Percentiles rank a stretch among this genome's conserved stretches.
Conservation (phyloP, 2,113 vertebrate genomes). For the Acrocephalus arundinaceus region DNA sequence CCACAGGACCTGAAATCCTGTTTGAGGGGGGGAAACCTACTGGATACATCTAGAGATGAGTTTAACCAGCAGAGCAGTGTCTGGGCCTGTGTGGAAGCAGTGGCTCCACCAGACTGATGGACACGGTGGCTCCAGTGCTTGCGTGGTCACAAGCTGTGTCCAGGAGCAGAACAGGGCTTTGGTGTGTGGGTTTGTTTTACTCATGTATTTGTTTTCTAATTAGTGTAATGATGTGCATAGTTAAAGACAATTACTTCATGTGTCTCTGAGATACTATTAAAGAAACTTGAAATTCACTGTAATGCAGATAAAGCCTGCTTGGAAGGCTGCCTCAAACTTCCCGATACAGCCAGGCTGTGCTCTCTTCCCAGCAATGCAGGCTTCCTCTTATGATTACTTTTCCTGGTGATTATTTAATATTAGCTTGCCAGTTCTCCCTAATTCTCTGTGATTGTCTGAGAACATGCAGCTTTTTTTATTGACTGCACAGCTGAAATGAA, state of each 20-base stretch:
- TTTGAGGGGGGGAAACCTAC: fast-evolving
- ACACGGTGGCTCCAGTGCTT: fast-evolving
- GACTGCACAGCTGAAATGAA: neutral
- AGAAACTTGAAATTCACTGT: slow-evolving; percentile 77
- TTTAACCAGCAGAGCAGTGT: neutral
- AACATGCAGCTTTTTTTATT: neutral
- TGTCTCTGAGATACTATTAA: slow-evolving; percentile 70
- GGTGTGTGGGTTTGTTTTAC: neutral
- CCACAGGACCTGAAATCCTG: neutral
- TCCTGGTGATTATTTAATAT: neutral
- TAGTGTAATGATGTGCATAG: neutral
- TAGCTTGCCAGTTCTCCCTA: neutral
- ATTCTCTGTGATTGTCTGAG: neutral
- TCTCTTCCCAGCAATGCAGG: neutral
- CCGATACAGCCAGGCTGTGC: slow-evolving; percentile 63
- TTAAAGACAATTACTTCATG: neutral
- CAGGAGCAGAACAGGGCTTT: neutral
- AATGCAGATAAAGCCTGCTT: slow-evolving; percentile 74
- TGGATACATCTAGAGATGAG: neutral
- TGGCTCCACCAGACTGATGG: neutral
- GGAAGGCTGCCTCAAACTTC: slow-evolving; percentile 79
- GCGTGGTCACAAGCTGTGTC: fast-evolving
- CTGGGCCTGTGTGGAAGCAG: neutral
- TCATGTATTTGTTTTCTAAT: neutral
- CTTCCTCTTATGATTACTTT: neutral